phyloP scores from a whole-genome alignment of 2,113 vertebrate species.

The Cygnus buccinator region DNA sequence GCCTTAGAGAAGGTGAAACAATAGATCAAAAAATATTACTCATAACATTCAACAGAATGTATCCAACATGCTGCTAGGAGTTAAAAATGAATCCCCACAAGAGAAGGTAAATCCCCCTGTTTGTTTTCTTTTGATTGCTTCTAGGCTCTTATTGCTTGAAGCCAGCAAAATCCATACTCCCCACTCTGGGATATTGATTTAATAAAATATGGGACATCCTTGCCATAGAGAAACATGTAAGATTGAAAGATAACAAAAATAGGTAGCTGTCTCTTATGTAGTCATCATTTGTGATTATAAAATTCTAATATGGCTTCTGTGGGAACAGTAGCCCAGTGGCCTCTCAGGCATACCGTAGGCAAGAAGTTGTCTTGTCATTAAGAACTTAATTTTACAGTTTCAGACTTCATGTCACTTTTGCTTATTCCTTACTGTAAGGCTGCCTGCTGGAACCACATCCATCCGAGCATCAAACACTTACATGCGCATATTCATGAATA shows the following conservation, averaged over 20 bases:
- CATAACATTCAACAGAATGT: background rate
- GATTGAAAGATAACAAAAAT: background rate
- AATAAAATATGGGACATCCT: slow-evolving; percentile 1
- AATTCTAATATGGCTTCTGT: background rate
- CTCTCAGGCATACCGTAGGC: background rate
- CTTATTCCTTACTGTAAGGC: background rate
- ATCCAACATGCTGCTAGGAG: background rate
- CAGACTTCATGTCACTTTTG: background rate
- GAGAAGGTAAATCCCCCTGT: slow-evolving; percentile 24
- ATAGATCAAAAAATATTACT: slow-evolving; percentile 24
- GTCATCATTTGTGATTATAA: background rate
- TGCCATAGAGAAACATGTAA: background rate
- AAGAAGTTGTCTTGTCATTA: background rate
- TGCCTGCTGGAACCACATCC: background rate
- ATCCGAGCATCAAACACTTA: background rate
- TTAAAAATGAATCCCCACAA: slow-evolving; percentile 27
- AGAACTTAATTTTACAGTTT: background rate
- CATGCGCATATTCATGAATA: background rate
- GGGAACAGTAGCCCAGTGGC: background rate
- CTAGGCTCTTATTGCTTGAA: background rate
- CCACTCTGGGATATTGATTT: slow-evolving; percentile 26
- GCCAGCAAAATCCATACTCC: slow-evolving; percentile 29
- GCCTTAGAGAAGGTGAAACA: slow-evolving; percentile 11
- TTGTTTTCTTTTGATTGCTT: slow-evolving; percentile 40
- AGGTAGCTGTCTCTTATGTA: background rate